These are phyloP conservation scores for Lycia hirtaria DNA, from an alignment of 2,888 invertebrate species.

Conservation along the genomic window DNA sequence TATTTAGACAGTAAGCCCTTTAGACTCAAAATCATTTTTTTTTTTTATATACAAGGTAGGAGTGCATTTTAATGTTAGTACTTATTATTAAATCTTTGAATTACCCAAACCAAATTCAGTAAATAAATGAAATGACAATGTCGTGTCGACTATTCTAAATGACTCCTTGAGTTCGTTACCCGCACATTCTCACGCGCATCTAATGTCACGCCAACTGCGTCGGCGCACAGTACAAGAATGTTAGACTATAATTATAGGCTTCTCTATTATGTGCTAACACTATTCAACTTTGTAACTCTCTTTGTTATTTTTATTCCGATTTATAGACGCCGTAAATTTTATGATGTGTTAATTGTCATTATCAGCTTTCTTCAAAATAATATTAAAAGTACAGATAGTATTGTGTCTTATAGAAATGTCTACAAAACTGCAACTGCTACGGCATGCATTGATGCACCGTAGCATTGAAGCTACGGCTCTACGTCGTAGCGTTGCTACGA, in stretches of 20 bases:
- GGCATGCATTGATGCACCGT: conserved; percentile 74
- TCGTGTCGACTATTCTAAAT: conserved; percentile 63
- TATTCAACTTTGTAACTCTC: conserved; percentile 16
- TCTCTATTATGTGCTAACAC: conserved; percentile 28
- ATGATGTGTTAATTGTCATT: conserved; percentile 26
- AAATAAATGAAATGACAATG: too few species aligned
- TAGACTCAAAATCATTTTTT: too few species aligned
- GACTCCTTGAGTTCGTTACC: conserved; percentile 69
- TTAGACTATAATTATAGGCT: conserved; percentile 26
- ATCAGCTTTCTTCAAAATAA: too few species aligned
- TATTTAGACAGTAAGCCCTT: too few species aligned
- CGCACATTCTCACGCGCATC: conserved; percentile 67
- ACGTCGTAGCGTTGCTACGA: conserved; percentile 78
- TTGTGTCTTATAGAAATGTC: conserved; percentile 27
- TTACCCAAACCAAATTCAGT: too few species aligned
- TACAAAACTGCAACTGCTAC: conserved; percentile 49
- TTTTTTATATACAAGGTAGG: too few species aligned
- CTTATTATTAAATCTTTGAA: neutral
- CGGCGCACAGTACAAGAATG: conserved; percentile 44
- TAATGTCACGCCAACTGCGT: conserved; percentile 61
- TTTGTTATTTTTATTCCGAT: conserved; percentile 17
- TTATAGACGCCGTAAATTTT: conserved; percentile 19
- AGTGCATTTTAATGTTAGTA: too few species aligned
- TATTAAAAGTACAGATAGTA: conserved; percentile 10
- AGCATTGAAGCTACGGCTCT: conserved; percentile 77